Conservation (phyloP, 2,113 vertebrate genomes). For the Sebastes schlegelii region DNA sequence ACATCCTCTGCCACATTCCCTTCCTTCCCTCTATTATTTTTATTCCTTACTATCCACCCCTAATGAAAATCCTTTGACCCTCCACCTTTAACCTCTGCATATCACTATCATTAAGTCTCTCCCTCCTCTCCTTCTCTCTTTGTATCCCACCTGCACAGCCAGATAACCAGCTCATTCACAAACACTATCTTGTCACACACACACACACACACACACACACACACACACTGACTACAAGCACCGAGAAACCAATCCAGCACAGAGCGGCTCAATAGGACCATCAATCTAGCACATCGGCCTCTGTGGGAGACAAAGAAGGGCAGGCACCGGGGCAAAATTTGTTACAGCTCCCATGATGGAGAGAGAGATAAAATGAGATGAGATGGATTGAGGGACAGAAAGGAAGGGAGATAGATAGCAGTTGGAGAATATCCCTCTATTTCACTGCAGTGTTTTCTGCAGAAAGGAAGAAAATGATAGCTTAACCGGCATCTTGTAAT, state of each 20-base stretch:
- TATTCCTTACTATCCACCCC: neutral
- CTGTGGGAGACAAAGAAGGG: slow-evolving; percentile 34
- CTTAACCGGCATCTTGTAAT: neutral
- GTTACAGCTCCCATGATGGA: slow-evolving; percentile 41
- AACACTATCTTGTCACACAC: neutral
- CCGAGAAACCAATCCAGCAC: slow-evolving; percentile 24
- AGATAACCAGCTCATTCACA: slow-evolving; percentile 37
- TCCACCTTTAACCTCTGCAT: neutral
- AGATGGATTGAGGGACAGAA: slow-evolving; percentile 23
- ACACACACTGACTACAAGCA: neutral
- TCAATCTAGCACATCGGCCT: slow-evolving; percentile 44
- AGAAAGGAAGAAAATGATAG: neutral
- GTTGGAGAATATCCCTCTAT: neutral
- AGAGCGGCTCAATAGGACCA: slow-evolving; percentile 41
- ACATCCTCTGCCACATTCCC: neutral
- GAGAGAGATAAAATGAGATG: slow-evolving; percentile 22
- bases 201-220: slow-evolving; percentile 1
- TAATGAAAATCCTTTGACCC: neutral
- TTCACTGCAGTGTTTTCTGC: slow-evolving; percentile 1
- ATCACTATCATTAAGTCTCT: slow-evolving; percentile 4
- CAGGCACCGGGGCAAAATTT: slow-evolving; percentile 29
- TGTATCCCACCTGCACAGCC: slow-evolving; percentile 19
- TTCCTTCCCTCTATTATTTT: neutral
- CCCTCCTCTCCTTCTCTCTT: neutral
- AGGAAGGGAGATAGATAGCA: neutral